Evolutionary conservation across 1,140 invertebrate species (phyloP), one percentile per base, ranked within the genome.

Genomic region (Zaprionus taronus): DNA sequence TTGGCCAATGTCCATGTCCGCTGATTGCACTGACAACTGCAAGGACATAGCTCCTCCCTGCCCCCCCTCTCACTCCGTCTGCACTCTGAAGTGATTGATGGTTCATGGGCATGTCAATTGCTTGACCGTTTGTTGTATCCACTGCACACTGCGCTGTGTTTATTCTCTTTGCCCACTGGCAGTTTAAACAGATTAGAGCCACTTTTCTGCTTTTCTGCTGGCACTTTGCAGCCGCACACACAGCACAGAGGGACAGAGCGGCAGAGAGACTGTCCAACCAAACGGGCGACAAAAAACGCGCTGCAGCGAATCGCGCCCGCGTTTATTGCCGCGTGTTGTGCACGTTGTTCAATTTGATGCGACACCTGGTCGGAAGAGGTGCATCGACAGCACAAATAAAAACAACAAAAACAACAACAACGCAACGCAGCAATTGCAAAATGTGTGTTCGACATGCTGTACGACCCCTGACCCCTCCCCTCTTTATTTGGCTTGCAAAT

Each of bases 121-220:
- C 77, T 79, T 71, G 74, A 78, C 69, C 72, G 74, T 77, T 77
- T 72, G 74, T 67, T 77, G 68, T 53, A 65, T 53, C 58, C 58
- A 51, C 31, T 53, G n/a, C 26, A n/a, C 57, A 31, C n/a, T 4
- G 49, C 68, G 17, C 56, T 58, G 17, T 26, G 47, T 51, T 41
- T 53, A 71, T 72, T 63, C 69, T 34, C 51, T 63, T 77, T 67
- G 63, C 63, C 41, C 41, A 24, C 62, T 38, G 58, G 85, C 85
- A 89, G 85, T 90, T 89, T 89, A 89, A 89, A 89, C 84, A 90
- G 85, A 89, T 89, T 89, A 89, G 84, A 89, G 84, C 85, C 84
- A 89, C 78, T 90, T 90, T 87, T 79, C 75, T 71, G 73, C 78
- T 90, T 90, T 87, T 79, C 75, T 71, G 73, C 31, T 68, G 51